phyloP scores from a whole-genome alignment of 2,888 invertebrate species.

The Watsonalla cultraria region DNA sequence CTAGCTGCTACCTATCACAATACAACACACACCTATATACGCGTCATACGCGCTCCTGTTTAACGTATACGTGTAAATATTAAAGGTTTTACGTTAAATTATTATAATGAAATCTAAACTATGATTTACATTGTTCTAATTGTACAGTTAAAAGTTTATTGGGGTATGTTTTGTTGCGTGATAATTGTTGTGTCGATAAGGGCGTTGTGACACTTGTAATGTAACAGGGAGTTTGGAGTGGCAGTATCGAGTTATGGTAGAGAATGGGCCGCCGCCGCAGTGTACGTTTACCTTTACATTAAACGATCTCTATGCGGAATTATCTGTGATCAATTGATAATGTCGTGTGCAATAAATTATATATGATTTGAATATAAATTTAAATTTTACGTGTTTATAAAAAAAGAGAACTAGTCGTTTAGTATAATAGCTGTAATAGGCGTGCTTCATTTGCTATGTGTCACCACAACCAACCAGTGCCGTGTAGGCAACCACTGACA shows the following conservation, averaged over 20 bases:
- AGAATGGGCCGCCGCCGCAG: not conserved
- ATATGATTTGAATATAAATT: conserved; percentile 19
- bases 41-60: too few species aligned
- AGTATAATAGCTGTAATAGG: conserved; percentile 26
- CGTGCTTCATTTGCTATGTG: conserved; percentile 46
- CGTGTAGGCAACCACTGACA: conserved; percentile 12
- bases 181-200: conserved; percentile 3
- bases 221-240: not conserved
- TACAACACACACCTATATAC: too few species aligned
- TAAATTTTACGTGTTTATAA: conserved; percentile 1
- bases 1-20: not conserved
- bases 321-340: conserved; percentile 61
- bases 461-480: conserved; percentile 25
- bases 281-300: conserved; percentile 17
- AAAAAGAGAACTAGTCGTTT: conserved; percentile 36
- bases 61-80: not conserved
- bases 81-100: not conserved
- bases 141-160: conserved; percentile 9
- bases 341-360: conserved; percentile 58
- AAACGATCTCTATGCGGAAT: conserved; percentile 57
- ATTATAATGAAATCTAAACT: not conserved
- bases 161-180: conserved; percentile 6
- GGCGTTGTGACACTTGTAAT: not conserved
- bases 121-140: conserved; percentile 1
- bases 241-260: not conserved